These are phyloP conservation scores for Hypothenemus hampei DNA, from an alignment of 1,140 invertebrate species.

Conservation along the genomic window DNA sequence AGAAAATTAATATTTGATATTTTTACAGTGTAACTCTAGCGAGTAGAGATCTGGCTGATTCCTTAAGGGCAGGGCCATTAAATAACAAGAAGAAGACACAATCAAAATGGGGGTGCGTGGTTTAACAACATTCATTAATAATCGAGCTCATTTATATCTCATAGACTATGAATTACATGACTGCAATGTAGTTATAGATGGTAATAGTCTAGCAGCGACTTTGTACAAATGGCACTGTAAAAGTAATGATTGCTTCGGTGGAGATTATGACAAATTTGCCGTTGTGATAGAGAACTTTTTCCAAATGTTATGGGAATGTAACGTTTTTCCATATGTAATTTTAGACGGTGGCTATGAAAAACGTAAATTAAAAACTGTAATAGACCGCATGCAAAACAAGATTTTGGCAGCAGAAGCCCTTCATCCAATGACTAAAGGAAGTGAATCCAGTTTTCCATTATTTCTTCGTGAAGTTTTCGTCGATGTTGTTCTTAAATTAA, in stretches of 20 bases:
- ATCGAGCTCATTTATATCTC: constrained; percentile 60
- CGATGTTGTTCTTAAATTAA: constrained; percentile 58
- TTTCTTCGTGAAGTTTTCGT: constrained; percentile 68
- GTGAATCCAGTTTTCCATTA: constrained; percentile 60
- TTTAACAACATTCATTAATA: constrained; percentile 72
- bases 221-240: constrained; percentile 61
- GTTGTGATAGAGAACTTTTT: constrained; percentile 64
- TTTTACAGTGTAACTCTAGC: too few relatives aligned
- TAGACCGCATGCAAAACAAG: constrained; percentile 58
- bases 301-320: constrained; percentile 62
- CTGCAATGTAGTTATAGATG: constrained; percentile 74
- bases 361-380: constrained; percentile 68
- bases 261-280: constrained; percentile 78
- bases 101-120: constrained; percentile 76
- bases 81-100: too few relatives aligned
- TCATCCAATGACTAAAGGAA: constrained; percentile 46
- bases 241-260: constrained; percentile 70
- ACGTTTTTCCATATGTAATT: constrained; percentile 69
- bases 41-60: too few relatives aligned
- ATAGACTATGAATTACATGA: constrained; percentile 62
- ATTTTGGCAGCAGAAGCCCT: constrained; percentile 52
- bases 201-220: constrained; percentile 69
- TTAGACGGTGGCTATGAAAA: constrained; percentile 78
- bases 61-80: too few relatives aligned
- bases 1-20: too few relatives aligned